Percentiles rank a stretch among this genome's conserved stretches.
phyloP scores from a whole-genome alignment of 2,888 invertebrate genomes.

The Eupsilia transversa region DNA sequence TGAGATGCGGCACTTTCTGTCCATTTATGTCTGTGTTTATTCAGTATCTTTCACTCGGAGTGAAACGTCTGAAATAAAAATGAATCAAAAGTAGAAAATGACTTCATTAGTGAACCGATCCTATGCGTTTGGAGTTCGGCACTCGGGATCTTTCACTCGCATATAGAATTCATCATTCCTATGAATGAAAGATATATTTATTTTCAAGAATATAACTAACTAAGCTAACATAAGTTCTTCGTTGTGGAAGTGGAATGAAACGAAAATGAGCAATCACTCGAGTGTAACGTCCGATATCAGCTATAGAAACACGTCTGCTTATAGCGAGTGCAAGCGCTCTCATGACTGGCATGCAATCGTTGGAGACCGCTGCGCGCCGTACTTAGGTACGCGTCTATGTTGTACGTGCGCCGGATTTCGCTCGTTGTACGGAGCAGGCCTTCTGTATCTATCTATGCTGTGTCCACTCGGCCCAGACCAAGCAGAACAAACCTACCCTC shows the following conservation, averaged over 20 bases:
- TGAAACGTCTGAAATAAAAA: not conserved
- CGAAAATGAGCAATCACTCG: not conserved
- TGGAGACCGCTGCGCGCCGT: too few species aligned
- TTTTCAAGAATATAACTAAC: too few species aligned
- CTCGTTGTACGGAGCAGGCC: not conserved
- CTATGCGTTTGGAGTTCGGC: not conserved
- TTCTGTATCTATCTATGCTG: not conserved
- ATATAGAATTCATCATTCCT: not conserved
- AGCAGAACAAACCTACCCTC: conserved; percentile 78
- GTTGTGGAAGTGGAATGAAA: not conserved
- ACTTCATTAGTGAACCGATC: not conserved
- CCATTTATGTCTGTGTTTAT: not conserved
- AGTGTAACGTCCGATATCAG: not conserved
- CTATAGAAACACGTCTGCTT: too few species aligned
- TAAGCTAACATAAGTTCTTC: too few species aligned
- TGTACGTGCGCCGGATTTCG: not conserved
- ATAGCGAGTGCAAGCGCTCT: too few species aligned
- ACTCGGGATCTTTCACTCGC: not conserved
- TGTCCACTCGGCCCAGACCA: conserved; percentile 71
- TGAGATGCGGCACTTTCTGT: too few species aligned
- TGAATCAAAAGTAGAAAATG: not conserved
- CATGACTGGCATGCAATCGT: not conserved
- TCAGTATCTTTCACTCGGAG: not conserved
- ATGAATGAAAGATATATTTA: too few species aligned
- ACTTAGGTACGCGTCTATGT: not conserved